These are phyloP conservation scores for Sylvia atricapilla DNA, from an alignment of 2,113 vertebrate species.

Conservation along the genomic window DNA sequence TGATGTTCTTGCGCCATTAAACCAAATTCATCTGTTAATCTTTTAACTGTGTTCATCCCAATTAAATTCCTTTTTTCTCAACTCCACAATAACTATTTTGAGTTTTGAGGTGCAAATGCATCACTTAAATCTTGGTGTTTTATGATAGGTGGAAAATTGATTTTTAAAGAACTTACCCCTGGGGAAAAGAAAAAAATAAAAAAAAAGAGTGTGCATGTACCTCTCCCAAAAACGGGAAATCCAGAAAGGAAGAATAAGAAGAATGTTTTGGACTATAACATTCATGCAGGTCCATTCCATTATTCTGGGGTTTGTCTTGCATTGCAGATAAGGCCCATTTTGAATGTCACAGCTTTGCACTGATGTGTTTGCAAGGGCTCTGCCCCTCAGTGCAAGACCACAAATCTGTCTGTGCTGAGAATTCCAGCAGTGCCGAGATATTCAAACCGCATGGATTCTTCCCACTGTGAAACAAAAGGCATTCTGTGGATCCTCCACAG, in stretches of 20 bases:
- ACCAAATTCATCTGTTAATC: not conserved
- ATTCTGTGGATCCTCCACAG: not conserved
- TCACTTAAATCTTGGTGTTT: not conserved
- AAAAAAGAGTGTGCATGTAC: not conserved
- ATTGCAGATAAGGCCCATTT: not conserved
- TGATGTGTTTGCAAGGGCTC: not conserved
- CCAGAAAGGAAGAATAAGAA: not conserved
- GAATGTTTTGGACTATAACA: not conserved
- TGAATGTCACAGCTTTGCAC: not conserved
- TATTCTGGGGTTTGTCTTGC: not conserved
- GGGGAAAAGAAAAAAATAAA: too few relatives aligned
- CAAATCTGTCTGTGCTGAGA: slow-evolving; percentile 3
- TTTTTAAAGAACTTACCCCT: not conserved
- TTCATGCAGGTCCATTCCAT: not conserved
- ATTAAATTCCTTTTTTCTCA: not conserved
- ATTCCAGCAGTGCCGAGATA: not conserved
- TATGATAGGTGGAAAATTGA: not conserved
- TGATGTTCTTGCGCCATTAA: not conserved
- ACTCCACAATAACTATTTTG: not conserved
- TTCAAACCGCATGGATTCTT: not conserved
- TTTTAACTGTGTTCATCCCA: not conserved
- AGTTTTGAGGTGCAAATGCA: not conserved
- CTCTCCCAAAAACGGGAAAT: not conserved
- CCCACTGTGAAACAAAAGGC: not conserved
- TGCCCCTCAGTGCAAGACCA: not conserved